These are phyloP conservation scores for Drosophila grimshawi DNA, from an alignment of 1,140 invertebrate species.

Conservation along the genomic window DNA sequence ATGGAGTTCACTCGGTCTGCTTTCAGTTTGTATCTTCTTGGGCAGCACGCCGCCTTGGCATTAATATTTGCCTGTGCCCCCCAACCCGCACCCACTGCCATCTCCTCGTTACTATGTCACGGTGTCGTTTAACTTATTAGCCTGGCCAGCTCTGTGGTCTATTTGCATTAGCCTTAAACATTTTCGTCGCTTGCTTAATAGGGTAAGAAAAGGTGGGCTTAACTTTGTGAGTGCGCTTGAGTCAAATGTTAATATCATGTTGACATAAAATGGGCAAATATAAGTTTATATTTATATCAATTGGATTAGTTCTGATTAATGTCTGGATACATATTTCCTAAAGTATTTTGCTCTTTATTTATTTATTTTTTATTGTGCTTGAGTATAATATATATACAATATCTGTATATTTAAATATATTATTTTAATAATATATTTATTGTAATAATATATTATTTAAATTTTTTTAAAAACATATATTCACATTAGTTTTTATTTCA, in stretches of 20 bases:
- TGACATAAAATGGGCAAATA: not conserved
- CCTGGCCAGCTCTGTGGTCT: conserved; percentile 65
- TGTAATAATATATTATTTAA: too few relatives aligned
- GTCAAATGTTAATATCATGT: not conserved
- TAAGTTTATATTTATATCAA: not conserved
- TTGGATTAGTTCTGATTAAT: not conserved
- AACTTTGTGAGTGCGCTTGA: not conserved
- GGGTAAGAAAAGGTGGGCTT: not conserved
- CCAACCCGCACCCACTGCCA: not conserved
- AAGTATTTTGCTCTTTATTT: too few relatives aligned
- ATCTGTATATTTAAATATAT: too few relatives aligned
- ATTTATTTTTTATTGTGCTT: too few relatives aligned
- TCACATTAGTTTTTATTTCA: too few relatives aligned
- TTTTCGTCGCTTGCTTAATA: conserved; percentile 25
- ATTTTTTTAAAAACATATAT: too few relatives aligned
- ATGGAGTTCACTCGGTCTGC: conserved; percentile 19
- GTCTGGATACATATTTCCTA: too few relatives aligned
- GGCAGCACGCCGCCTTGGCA: conserved; percentile 73
- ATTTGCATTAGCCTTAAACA: conserved; percentile 71
- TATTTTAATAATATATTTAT: too few relatives aligned
- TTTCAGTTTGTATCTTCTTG: conserved; percentile 35
- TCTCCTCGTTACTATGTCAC: conserved; percentile 63
- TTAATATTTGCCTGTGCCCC: conserved; percentile 55
- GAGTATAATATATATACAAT: too few relatives aligned
- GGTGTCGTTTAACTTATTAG: conserved; percentile 80